Evolutionary conservation across 2,113 vertebrate genomes (phyloP), one percentile per base, ranked within the genome.

Genomic region (Uropsilus gracilis): DNA sequence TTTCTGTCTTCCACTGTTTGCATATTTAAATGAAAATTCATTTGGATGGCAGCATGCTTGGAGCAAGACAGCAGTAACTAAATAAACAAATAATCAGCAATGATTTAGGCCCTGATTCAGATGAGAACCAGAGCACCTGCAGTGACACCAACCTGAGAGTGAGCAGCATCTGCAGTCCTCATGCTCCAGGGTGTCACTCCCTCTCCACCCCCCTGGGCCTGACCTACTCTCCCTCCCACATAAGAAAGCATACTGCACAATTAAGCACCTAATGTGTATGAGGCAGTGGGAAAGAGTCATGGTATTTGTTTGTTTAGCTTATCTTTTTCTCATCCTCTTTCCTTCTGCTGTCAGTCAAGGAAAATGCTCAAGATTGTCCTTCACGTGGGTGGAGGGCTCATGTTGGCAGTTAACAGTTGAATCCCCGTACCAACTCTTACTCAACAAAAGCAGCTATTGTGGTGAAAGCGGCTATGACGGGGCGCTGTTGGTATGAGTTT

Each of bases 1-100:
- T 69, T 88, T 64, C 28, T 39, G 57, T 92, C 48, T 94, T 90
- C 63, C 1, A 17, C 85, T 61, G 81, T 50, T 93, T 78, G 61
- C 77, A 92, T 94, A 88, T 92, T 93, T 95, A 92, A 95, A 83
- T 88, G 83, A 76, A 90, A 94, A 93, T 90, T 92, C 55, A 95
- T 92, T 91, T 96, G 87, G 90, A 81, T 73, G 90, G 72, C 77
- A 66, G 72, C 64, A 69, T 26, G 82, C 88, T 96, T 92, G 68
- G 55, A 96, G 88, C 46, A 75, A 97, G 92, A 80, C 73, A 94
- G 88, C 92, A 86, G 69, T 86, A 76, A 78, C 91, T 92, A 83
- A 96, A 89, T 82, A 96, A 97, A 95, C 82, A 96, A 88, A 77
- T n/a, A 85, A 95, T 96, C 88, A 78, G 72, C 26, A 0, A 20